Base-by-base conservation (phyloP, 2,113 vertebrate species). In the Myotis lucifugus region DNA sequence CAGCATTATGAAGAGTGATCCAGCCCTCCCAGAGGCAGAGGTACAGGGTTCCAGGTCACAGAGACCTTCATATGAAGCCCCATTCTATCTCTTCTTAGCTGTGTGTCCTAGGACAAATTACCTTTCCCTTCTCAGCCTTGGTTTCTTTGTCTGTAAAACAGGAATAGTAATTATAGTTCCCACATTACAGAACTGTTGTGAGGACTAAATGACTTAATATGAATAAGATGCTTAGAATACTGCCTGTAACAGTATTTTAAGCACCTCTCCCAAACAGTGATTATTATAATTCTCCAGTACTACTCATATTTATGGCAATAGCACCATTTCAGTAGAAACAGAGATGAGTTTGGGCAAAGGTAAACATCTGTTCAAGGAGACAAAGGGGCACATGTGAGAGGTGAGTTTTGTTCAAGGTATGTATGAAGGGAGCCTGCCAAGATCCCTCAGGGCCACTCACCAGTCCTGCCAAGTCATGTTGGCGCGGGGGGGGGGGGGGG, bases 151-250 rank as follows among this genome's bases (percentile, higher is more conserved):
- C 70, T 87, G 17, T 81, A 82, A 69, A 93, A 85, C 48, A 42
- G 67, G 21, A 66, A 34, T 81, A 50, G 40, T 84, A 78, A 85
- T 84, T 74, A 85, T 14, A 88, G 50, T 61, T 70, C n/a, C 46
- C 27, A 66, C 40, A 78, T 61, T 67, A 67, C 4, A 82, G 78
- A 14, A 8, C 21, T 81, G 11, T 88, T 76, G 48, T 77, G 70
- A 89, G 64, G 91, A 95, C 18, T 91, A 91, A 92, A 70, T 34
- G 34, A 61, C n/a, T 88, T 82, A 94, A 87, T 59, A 79, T 70
- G 85, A 88, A 90, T 23, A 54, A 59, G 34, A 46, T 92, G 4
- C 48, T 90, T 77, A 73, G 54, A 90, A 88, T 42, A 59, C 59
- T 48, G 23, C 52, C 61, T 56, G 17, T 29, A 32, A 88, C 21